Evolutionary conservation across 2,888 invertebrate species (phyloP).

Genomic region (Lingula anatina): DNA sequence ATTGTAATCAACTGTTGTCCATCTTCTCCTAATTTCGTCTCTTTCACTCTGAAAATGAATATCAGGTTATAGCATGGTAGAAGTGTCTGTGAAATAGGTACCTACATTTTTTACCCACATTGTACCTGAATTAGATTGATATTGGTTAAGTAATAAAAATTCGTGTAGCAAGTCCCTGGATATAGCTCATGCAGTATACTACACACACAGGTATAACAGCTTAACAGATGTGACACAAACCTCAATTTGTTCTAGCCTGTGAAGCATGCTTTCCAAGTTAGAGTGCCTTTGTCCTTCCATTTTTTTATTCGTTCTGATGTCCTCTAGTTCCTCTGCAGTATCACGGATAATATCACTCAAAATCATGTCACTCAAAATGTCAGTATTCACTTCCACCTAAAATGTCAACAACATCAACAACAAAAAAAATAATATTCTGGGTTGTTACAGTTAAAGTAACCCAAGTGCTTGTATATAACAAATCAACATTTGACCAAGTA

Average conservation of each 20-base stretch:
- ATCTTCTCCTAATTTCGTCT: slow-evolving; percentile 31
- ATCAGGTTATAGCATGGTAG: too few species aligned
- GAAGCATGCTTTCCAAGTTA: slow-evolving; percentile 30
- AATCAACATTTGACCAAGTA: too few species aligned
- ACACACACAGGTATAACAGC: too few species aligned
- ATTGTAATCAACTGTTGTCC: slow-evolving; percentile 29
- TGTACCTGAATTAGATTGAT: neutral
- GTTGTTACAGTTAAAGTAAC: too few species aligned
- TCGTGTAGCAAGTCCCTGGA: neutral
- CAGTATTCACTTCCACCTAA: slow-evolving; percentile 23
- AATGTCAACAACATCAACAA: too few species aligned
- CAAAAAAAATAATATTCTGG: too few species aligned
- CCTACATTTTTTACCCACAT: neutral
- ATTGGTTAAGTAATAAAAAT: neutral
- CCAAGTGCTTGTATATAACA: too few species aligned
- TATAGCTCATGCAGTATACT: too few species aligned
- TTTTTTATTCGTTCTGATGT: too few species aligned
- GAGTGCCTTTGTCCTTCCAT: slow-evolving; percentile 29
- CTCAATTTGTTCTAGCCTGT: slow-evolving; percentile 40
- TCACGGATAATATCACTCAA: slow-evolving; percentile 32
- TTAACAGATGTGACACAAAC: slow-evolving; percentile 11
- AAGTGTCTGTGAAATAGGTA: neutral
- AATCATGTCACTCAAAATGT: slow-evolving; percentile 28
- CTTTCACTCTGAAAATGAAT: slow-evolving; percentile 25
- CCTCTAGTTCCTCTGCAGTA: slow-evolving; percentile 24